These are phyloP conservation scores for Coluber constrictor DNA, from an alignment of 2,797 vertebrate genomes.

Conservation along the genomic window DNA sequence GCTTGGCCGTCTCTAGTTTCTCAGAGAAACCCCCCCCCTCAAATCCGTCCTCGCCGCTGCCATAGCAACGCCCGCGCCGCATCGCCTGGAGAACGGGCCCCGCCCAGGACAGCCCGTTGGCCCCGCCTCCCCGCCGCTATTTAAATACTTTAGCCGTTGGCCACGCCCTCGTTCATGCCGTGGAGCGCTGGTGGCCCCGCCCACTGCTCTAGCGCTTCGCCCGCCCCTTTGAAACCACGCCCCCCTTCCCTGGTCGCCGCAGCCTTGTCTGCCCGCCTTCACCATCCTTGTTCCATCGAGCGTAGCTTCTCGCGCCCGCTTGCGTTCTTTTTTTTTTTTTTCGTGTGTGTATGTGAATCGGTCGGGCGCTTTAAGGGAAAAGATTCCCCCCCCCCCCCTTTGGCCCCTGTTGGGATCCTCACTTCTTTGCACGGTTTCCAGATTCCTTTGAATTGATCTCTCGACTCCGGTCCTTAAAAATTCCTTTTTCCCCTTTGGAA, in stretches of 20 bases:
- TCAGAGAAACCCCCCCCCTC: background rate
- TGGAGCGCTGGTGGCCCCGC: background rate
- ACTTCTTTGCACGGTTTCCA: background rate
- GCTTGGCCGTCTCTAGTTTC: background rate
- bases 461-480: background rate
- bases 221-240: background rate
- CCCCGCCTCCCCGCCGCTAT: background rate
- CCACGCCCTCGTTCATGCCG: background rate
- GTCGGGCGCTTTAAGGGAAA: background rate
- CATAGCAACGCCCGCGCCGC: background rate
- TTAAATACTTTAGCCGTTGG: no score
- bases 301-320: background rate
- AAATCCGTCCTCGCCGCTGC: background rate
- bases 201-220: background rate
- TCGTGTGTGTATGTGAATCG: background rate
- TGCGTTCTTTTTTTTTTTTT: background rate
- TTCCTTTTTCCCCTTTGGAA: background rate
- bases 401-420: background rate
- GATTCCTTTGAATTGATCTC: background rate
- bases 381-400: rapidly evolving
- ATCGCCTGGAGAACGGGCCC: background rate
- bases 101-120: background rate
- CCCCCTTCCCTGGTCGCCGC: background rate
- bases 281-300: background rate
- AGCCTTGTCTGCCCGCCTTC: background rate